Evolutionary conservation across 2,797 vertebrate genomes (phyloP), one percentile per base, ranked within the genome.

Genomic region (Rhinophrynus dorsalis): DNA sequence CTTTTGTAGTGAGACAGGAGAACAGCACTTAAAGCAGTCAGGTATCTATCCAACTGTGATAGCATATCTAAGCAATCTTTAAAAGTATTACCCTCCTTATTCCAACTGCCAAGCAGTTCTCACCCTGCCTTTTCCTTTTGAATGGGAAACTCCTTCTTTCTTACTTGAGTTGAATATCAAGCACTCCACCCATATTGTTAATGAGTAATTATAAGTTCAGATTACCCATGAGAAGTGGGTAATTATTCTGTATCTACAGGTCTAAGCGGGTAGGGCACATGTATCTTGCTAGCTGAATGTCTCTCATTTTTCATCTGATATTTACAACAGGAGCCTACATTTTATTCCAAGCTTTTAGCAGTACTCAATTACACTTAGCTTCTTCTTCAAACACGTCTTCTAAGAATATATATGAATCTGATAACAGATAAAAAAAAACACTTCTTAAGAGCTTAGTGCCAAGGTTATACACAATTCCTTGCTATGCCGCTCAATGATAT

Each of bases 401-500:
- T 21, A 52, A 52, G 17, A 61, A 62, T 20, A 35, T 62, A 54
- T 71, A 71, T 35, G 54, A 48, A 63, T 71, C 59, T 63, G 59
- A 71, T 62, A 70, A 70, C 27, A 52, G 47, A 42, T 42, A n/a
- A 45, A 68, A 73, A n/a, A 82, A 45, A 81, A 83, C 74, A 76
- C 80, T 76, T 67, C 84, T 89, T 84, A 90, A 40, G 37, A 86
- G 86, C 83, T 83, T 82, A 82, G 83, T 80, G 45, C 45, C 45
- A 48, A 48, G 10, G 11, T 12, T 23, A 11, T 7, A 45, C 15
- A 45, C 42, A 45, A 45, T 45, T 10, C 15, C 18, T n/a, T n/a
- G n/a, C n/a, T 45, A 17, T 20, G 10, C 4, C 13, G 32, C 32
- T 35, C 13, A 12, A 12, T 35, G 32, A 35, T 35, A 40, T 40